A percentile compares a stretch with the other conserved stretches of the same genome.
These are phyloP conservation scores for Alitta virens DNA, from an alignment of 2,888 invertebrate genomes.

Conservation along the genomic window DNA sequence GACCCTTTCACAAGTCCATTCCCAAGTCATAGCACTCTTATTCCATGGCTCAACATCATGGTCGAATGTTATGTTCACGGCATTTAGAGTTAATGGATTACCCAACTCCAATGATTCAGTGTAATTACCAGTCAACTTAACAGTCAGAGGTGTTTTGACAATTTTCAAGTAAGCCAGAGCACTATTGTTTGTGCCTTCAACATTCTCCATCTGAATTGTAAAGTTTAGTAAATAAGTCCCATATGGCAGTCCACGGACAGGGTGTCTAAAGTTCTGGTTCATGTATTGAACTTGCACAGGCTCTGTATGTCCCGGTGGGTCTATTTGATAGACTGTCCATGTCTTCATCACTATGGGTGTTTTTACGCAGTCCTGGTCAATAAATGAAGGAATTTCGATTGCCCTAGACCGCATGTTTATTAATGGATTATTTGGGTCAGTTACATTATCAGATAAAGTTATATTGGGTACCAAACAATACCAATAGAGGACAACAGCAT, in stretches of 20 bases:
- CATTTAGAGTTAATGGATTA: neutral
- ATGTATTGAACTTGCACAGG: neutral
- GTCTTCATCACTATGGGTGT: neutral
- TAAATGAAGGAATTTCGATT: neutral
- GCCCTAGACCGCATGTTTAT: neutral
- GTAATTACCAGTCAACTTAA: neutral
- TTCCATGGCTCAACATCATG: neutral
- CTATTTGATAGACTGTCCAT: neutral
- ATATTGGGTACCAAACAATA: neutral
- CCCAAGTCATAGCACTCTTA: neutral
- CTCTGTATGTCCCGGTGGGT: neutral
- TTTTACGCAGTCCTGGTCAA: neutral
- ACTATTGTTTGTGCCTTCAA: neutral
- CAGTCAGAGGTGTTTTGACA: neutral
- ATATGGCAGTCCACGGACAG: neutral
- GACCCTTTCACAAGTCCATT: neutral
- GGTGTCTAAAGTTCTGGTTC: neutral
- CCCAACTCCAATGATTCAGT: neutral
- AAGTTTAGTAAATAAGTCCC: neutral
- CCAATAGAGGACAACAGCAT: neutral
- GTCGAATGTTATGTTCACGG: neutral
- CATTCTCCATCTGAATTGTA: neutral
- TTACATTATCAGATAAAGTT: slow-evolving; percentile 3
- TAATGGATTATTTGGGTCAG: neutral
- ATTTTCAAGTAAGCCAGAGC: neutral